Evolutionary conservation across 2,888 invertebrate genomes (phyloP).

Genomic region (Drosophila mulleri): DNA sequence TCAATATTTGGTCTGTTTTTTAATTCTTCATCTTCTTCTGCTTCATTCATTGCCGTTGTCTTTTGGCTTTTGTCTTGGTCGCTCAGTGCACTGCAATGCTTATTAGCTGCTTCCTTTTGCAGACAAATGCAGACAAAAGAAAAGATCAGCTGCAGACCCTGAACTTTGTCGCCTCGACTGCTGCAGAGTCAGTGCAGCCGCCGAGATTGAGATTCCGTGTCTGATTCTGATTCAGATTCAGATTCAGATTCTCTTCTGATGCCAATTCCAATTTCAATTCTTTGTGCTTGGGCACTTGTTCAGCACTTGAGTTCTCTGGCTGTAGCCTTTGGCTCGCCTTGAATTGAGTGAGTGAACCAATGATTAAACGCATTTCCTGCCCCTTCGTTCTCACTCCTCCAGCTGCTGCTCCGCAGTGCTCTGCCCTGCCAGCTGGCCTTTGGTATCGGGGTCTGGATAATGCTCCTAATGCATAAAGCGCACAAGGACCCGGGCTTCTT

Average conservation of each 20-base stretch:
- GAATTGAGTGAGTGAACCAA: constrained; percentile 64
- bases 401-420: background rate
- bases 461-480: constrained; percentile 58
- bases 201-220: constrained; percentile 20
- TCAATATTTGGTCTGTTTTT: constrained; percentile 22
- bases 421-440: constrained; percentile 5
- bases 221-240: background rate
- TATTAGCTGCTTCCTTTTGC: constrained; percentile 69
- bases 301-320: constrained; percentile 52
- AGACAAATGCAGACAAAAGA: constrained; percentile 56
- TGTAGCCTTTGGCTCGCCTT: constrained; percentile 48
- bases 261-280: constrained; percentile 39
- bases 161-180: constrained; percentile 67
- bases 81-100: constrained; percentile 50
- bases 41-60: background rate
- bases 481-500: constrained; percentile 51
- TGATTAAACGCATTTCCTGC: constrained; percentile 58
- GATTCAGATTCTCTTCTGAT: background rate
- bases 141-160: constrained; percentile 59
- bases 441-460: constrained; percentile 38
- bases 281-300: constrained; percentile 47
- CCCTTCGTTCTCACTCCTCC: background rate
- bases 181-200: constrained; percentile 36
- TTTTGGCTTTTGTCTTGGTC: constrained; percentile 51
- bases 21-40: no score